A percentile compares a stretch with the other conserved stretches of the same genome.
phyloP scores from a whole-genome alignment of 2,888 invertebrate genomes.

The Tryphoninae sp. region DNA sequence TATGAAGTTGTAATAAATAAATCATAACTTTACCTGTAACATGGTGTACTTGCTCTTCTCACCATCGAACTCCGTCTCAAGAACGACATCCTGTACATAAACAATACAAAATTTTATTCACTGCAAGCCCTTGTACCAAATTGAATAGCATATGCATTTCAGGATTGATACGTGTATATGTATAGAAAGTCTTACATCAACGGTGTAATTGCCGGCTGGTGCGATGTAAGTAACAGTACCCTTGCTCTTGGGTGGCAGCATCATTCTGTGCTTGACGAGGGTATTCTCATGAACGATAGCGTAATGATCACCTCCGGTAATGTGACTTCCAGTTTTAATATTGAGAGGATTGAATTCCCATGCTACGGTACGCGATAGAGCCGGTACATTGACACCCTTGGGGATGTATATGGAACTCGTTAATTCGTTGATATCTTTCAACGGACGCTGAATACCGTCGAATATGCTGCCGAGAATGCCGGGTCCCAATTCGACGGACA shows the following conservation, averaged over 20 bases:
- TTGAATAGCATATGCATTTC: constrained; percentile 14
- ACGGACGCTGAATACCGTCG: constrained; percentile 99
- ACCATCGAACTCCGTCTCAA: constrained; percentile 99
- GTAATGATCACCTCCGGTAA: constrained; percentile 99
- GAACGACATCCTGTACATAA: constrained; percentile 90
- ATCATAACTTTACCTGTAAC: constrained; percentile 87
- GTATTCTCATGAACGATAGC: constrained; percentile 98
- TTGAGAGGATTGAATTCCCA: constrained; percentile 97
- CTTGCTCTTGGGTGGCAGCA: constrained; percentile 96
- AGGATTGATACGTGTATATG: neutral
- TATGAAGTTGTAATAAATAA: neutral
- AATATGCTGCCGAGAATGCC: constrained; percentile 99
- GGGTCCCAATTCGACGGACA: constrained; percentile 99
- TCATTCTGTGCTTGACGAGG: constrained; percentile 97
- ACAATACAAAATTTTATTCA: neutral
- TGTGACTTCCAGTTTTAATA: constrained; percentile 96
- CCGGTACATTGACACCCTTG: constrained; percentile 98
- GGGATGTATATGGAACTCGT: constrained; percentile 99
- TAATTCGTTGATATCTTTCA: constrained; percentile 97
- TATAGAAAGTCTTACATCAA: constrained; percentile 87
- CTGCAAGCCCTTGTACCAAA: neutral
- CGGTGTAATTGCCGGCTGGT: constrained; percentile 95
- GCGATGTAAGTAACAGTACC: constrained; percentile 98
- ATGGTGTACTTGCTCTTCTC: constrained; percentile 95
- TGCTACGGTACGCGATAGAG: constrained; percentile 88